phyloP scores from a whole-genome alignment of 2,797 vertebrate genomes.

The Coendou prehensilis region DNA sequence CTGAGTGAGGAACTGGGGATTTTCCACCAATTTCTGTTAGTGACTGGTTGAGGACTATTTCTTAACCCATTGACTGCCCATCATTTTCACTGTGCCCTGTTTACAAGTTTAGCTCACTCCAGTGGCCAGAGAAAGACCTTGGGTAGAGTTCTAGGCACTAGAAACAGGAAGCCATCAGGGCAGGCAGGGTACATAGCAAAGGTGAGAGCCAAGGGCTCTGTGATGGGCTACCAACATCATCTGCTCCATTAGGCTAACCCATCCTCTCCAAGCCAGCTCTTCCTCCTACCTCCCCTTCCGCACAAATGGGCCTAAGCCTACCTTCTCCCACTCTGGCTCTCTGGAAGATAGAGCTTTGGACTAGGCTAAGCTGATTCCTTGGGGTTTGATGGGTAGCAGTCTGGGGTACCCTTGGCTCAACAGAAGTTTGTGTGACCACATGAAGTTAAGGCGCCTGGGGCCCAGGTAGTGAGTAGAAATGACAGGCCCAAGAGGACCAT shows the following conservation, averaged over 20 bases:
- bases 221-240: not conserved
- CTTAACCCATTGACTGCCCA: not conserved
- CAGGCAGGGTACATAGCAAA: not conserved
- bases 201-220: not conserved
- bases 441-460: slow-evolving; percentile 4
- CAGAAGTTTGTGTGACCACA: not conserved
- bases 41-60: not conserved
- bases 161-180: not conserved
- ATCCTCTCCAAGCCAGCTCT: not conserved
- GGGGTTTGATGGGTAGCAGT: not conserved
- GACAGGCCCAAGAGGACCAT: not conserved
- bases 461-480: not conserved
- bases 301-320: not conserved
- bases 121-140: slow-evolving; percentile 37
- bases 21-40: not conserved
- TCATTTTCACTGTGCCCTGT: not conserved
- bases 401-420: not conserved
- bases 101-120: slow-evolving; percentile 14
- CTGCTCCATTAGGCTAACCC: not conserved
- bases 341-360: slow-evolving; percentile 39
- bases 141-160: not conserved
- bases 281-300: not conserved
- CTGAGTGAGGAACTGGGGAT: not conserved
- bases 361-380: not conserved
- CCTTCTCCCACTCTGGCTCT: not conserved